phyloP scores from a whole-genome alignment of 2,888 invertebrate species.

The Pristionchus exspectatus region DNA sequence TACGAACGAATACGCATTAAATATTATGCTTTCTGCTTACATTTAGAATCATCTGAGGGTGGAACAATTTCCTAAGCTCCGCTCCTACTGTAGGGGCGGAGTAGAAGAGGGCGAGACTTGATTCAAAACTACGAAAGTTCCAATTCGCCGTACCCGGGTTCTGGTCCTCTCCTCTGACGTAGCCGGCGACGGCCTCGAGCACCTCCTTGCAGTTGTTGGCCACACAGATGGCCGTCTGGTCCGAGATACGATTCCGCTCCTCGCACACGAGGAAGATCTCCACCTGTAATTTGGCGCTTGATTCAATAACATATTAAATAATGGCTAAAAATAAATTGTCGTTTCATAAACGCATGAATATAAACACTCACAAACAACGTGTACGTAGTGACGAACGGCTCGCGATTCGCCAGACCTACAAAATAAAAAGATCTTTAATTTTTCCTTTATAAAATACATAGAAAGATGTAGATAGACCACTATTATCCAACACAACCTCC shows the following conservation, averaged over 20 bases:
- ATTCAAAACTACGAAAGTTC: too few species aligned
- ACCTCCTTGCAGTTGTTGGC: constrained; percentile 20
- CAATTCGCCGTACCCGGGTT: background rate
- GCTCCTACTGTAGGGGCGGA: too few species aligned
- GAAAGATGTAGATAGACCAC: too few species aligned
- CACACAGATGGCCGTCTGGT: constrained; percentile 45
- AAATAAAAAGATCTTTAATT: background rate
- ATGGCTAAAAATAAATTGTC: background rate
- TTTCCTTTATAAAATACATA: too few species aligned
- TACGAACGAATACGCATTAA: too few species aligned
- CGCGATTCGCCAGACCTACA: constrained; percentile 8
- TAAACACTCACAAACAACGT: constrained; percentile 14
- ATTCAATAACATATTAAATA: background rate
- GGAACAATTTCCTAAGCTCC: too few species aligned
- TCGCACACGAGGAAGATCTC: constrained; percentile 40
- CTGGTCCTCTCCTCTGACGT: constrained; percentile 18
- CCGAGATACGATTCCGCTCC: constrained; percentile 21
- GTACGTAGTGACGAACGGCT: background rate
- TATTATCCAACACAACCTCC: too few species aligned
- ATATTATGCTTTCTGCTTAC: too few species aligned
- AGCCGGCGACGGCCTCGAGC: background rate
- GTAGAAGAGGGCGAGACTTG: too few species aligned
- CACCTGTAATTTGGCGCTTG: background rate
- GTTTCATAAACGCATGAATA: too few species aligned
- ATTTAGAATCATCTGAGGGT: too few species aligned